phyloP scores from a whole-genome alignment of 1,140 invertebrate species.

The Trachymyrmex septentrionalis region DNA sequence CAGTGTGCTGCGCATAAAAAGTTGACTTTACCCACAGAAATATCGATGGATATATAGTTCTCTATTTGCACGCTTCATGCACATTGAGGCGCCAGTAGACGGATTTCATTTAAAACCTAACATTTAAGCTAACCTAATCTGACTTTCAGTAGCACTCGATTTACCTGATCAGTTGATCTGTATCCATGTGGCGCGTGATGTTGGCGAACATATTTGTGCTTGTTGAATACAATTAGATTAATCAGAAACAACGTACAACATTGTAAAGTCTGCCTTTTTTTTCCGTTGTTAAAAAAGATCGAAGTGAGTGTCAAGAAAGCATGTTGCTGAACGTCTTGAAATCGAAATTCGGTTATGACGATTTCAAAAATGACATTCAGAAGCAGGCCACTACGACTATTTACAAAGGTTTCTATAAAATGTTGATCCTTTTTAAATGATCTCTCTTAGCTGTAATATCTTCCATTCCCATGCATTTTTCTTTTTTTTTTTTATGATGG shows the following conservation, averaged over 20 bases:
- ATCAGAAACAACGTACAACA: neutral
- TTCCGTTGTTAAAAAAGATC: neutral
- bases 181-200: neutral
- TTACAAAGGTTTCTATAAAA: constrained; percentile 80
- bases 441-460: neutral
- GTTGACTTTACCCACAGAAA: too few species aligned
- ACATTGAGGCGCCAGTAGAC: too few species aligned
- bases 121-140: constrained; percentile 12
- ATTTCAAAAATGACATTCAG: constrained; percentile 86
- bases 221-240: neutral
- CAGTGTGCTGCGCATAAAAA: neutral
- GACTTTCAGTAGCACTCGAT: neutral
- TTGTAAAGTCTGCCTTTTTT: neutral
- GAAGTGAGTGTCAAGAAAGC: neutral
- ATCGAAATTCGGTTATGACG: constrained; percentile 84
- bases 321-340: constrained; percentile 78
- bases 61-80: too few species aligned
- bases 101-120: neutral
- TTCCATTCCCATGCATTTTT: neutral
- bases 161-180: too few species aligned
- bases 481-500: neutral
- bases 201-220: neutral
- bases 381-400: constrained; percentile 83
- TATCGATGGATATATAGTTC: too few species aligned
- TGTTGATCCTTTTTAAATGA: neutral